Evolutionary conservation across 2,888 invertebrate species (phyloP), one percentile per base, ranked within the genome.

Genomic region (Podabrus alpinus): DNA sequence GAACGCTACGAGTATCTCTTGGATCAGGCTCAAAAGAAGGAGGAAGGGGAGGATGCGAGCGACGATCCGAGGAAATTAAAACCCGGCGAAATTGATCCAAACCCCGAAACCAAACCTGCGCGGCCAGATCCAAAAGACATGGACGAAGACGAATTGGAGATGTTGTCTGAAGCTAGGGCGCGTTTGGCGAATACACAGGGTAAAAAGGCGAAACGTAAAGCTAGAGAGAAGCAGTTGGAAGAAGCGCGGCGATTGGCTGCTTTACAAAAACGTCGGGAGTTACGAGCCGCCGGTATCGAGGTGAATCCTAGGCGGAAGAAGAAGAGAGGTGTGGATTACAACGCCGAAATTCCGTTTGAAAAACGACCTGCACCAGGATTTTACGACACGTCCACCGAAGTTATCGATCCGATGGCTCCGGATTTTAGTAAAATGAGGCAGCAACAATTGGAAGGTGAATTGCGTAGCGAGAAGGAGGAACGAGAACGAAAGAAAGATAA

Each of bases 61-160:
- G 97, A 97, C 88, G 99, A 99, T 88, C 98, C 99, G 0, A 91
- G 99, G 45, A 99, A 99, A 86, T 89, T 99, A 61, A 98, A 98
- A 86, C 99, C 99, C 0, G 99, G 99, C 21, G 99, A 99, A 90
- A 99, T 99, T 84, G 99, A 99, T 89, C 99, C 99, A 0, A 99
- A 99, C 88, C 99, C 99, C 10, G 99, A 99, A 88, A 99, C 99
- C 0, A 99, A 99, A 87, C 99, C 99, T 3, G 99, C 99, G 0
- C 90, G 99, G 69, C 99, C 99, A 1, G 99, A 99, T 89, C 99
- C 99, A 1, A 97, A 99, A 83, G 99, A 99, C 85, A 99, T 99
- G 99, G 99, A 99, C 88, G 99, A 99, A 92, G 99, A 99, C 91
- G 97, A 99, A 88, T 88, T 99, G 87, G 99, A 99, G 88, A 99